Base-by-base conservation (phyloP, 2,888 invertebrate genomes). In the Malacosoma neustria region DNA sequence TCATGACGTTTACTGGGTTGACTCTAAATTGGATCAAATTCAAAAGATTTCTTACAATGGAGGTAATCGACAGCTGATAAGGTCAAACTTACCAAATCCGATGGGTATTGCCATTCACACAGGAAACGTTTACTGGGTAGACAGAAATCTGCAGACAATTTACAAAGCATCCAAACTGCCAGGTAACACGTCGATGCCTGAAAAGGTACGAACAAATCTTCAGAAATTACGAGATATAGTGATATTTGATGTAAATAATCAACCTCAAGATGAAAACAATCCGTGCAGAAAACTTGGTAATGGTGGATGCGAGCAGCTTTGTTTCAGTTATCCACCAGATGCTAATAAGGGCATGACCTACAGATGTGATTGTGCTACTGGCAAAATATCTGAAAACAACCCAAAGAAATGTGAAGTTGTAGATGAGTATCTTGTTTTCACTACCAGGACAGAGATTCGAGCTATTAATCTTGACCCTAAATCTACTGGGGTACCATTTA, bases 1-100 rank as follows among this genome's bases (percentile, higher is more conserved):
- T 0, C 96, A 98, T 61, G 97, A 98, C 65, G 93, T 99, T 0
- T 99, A 95, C 71, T 99, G 99, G 99, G 96, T 97, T 0, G 99
- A 99, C 70, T 94, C 97, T 0, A 93, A 94, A 65, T 85, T 97
- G 14, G 99, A 99, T 64, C 95, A 92, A 56, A 97, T 99, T 39
- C 98, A 98, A 66, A 95, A 93, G 69, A 92, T 96, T n/a, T 92
- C 94, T 0, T 95, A 90, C 68, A 92, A 87, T 15, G 96, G 96
- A 1, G 93, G 92, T 1, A 93, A 92, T 57, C 87, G 94, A 43
- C 93, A 94, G 63, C 89, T 95, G 3, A 93, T 98, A 32, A 88
- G 96, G 32, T 88, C 93, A 2, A 95, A 97, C 61, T 76, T 97
- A 11, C 97, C 98, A 0, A 96, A 95, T 63, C 97, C 97, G 0